Evolutionary conservation across 2,888 invertebrate species (phyloP).

Genomic region (Catocala nupta): DNA sequence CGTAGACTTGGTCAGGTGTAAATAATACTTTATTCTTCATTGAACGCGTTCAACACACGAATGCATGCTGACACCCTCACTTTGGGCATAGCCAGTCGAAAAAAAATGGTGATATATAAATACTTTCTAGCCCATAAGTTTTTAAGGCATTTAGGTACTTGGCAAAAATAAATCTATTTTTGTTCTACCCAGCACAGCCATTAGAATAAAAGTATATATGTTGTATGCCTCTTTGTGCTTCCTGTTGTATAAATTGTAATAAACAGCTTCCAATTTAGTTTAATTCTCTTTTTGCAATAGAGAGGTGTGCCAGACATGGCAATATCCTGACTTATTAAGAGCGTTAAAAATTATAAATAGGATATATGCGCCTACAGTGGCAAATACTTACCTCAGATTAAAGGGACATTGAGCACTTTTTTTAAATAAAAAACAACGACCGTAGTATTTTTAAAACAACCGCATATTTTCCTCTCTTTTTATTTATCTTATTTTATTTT

Average conservation of each 20-base stretch:
- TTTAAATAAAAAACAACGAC: slow-evolving; percentile 27
- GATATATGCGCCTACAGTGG: slow-evolving; percentile 2
- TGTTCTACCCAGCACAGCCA: slow-evolving; percentile 24
- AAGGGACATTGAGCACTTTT: slow-evolving; percentile 24
- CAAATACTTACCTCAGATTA: slow-evolving; percentile 28
- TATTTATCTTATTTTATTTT: slow-evolving; percentile 40
- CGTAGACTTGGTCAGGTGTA: background rate
- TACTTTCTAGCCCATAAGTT: background rate
- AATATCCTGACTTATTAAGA: slow-evolving; percentile 20
- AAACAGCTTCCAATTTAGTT: slow-evolving; percentile 20
- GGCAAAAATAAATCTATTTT: background rate
- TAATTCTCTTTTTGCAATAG: slow-evolving; percentile 37
- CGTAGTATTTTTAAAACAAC: slow-evolving; percentile 19
- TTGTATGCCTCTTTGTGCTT: slow-evolving; percentile 9
- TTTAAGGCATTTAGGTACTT: background rate
- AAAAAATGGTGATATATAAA: background rate
- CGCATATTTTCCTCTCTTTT: slow-evolving; percentile 46
- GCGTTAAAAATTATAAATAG: slow-evolving; percentile 18
- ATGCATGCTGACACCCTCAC: background rate
- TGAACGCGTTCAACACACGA: background rate
- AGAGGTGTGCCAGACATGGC: slow-evolving; percentile 44
- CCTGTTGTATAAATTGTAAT: background rate
- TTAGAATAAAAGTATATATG: slow-evolving; percentile 22
- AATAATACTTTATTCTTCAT: slow-evolving; percentile 4
- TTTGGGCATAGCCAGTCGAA: background rate